These are phyloP conservation scores for Oreohelix idahoensis DNA, from an alignment of 1,140 invertebrate genomes.

Conservation along the genomic window DNA sequence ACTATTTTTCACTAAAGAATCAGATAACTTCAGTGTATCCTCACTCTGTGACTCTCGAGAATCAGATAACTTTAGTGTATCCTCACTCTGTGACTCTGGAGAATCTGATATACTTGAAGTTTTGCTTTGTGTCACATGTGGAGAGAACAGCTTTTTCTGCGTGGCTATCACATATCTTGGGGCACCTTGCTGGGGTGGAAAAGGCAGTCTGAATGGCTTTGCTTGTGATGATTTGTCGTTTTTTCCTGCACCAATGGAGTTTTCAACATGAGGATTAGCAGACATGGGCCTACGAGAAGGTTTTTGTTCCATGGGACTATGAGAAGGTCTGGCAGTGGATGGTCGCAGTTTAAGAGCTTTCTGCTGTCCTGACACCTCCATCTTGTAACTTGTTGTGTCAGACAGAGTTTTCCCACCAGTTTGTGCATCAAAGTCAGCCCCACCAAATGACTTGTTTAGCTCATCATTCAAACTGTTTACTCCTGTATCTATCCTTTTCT, in stretches of 20 bases:
- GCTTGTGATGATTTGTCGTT: slow-evolving; percentile 45
- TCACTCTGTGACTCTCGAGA: neutral
- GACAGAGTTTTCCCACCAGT: slow-evolving; percentile 19
- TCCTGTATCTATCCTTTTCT: slow-evolving; percentile 61
- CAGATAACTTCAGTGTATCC: neutral
- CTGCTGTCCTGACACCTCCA: slow-evolving; percentile 31
- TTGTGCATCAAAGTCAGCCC: slow-evolving; percentile 43
- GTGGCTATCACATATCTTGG: slow-evolving; percentile 52
- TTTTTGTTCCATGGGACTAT: slow-evolving; percentile 45
- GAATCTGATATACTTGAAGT: neutral
- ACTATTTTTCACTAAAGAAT: neutral
- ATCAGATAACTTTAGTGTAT: neutral
- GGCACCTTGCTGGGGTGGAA: slow-evolving; percentile 53
- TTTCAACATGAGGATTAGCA: slow-evolving; percentile 50
- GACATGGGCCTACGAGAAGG: slow-evolving; percentile 47
- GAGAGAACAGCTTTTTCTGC: slow-evolving; percentile 54
- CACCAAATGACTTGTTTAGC: slow-evolving; percentile 56
- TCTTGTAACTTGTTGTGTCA: slow-evolving; percentile 19
- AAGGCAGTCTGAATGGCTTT: slow-evolving; percentile 59
- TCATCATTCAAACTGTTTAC: slow-evolving; percentile 52
- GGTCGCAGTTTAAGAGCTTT: slow-evolving; percentile 34
- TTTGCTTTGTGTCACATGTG: neutral
- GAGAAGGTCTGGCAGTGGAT: slow-evolving; percentile 48
- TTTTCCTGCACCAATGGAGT: slow-evolving; percentile 45
- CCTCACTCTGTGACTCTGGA: neutral